Evolutionary conservation across 2,888 invertebrate species (phyloP).

Genomic region (Eristalis tenax): DNA sequence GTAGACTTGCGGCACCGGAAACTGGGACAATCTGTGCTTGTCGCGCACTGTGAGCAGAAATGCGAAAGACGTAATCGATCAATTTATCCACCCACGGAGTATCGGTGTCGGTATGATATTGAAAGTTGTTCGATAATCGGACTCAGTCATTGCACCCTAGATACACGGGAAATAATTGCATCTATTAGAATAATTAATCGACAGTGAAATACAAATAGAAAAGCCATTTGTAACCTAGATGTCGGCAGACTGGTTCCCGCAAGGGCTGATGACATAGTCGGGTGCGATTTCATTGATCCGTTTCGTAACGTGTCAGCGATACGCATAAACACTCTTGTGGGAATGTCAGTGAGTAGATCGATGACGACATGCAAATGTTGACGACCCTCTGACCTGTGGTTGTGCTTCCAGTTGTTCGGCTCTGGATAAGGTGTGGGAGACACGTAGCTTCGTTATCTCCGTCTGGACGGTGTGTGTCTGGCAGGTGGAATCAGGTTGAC

Average conservation of each 20-base stretch:
- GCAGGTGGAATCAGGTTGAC: neutral
- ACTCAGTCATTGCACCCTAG: conserved; percentile 64
- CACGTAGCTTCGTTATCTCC: neutral
- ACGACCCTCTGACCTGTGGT: neutral
- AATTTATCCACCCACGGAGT: conserved; percentile 14
- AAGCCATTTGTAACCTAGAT: conserved; percentile 51
- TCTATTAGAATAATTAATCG: conserved; percentile 58
- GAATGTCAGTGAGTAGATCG: no score
- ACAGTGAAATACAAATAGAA: conserved; percentile 58
- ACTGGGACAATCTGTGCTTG: no score
- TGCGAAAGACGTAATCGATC: conserved; percentile 3
- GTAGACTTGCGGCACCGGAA: neutral
- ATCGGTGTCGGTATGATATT: conserved; percentile 36
- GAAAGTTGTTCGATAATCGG: conserved; percentile 37
- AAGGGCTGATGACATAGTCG: conserved; percentile 69
- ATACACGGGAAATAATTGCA: conserved; percentile 51
- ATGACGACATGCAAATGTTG: no score
- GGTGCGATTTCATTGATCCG: conserved; percentile 61
- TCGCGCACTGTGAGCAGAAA: neutral
- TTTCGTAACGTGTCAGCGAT: conserved; percentile 43
- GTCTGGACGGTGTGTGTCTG: neutral
- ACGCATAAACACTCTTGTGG: conserved; percentile 53
- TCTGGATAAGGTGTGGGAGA: neutral
- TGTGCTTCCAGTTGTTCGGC: neutral
- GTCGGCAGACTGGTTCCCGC: conserved; percentile 44